These are phyloP conservation scores for Ommatoiulus sabulosus DNA, from an alignment of 2,888 invertebrate species.

Conservation along the genomic window DNA sequence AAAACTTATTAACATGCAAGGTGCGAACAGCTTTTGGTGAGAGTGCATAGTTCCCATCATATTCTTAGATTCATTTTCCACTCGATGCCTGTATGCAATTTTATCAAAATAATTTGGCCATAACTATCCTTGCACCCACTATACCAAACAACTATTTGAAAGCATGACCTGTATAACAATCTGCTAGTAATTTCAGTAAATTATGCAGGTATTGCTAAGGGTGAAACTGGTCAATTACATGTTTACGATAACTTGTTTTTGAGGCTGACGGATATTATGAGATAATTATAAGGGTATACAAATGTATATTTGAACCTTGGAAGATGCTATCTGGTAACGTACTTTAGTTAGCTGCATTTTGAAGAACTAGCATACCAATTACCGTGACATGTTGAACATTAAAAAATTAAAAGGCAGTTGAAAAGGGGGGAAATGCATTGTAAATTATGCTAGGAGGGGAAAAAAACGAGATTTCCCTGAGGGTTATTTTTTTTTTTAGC, in stretches of 20 bases:
- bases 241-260: background rate
- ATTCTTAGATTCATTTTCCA: background rate
- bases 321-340: constrained; percentile 7
- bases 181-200: background rate
- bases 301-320: background rate
- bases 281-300: background rate
- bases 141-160: background rate
- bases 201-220: constrained; percentile 11
- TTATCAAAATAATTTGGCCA: background rate
- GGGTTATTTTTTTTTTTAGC: background rate
- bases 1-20: constrained; percentile 10
- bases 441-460: background rate
- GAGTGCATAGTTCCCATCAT: background rate
- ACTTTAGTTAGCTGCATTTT: constrained; percentile 14
- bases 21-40: background rate
- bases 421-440: background rate
- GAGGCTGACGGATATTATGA: background rate
- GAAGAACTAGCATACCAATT: constrained; percentile 2
- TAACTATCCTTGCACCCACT: background rate
- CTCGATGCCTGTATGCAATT: background rate
- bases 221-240: constrained; percentile 15
- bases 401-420: constrained; percentile 10
- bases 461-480: background rate
- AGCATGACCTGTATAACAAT: background rate
- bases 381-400: constrained; percentile 15